Base-by-base conservation (phyloP, 2,888 invertebrate genomes). In the Apoda limacodes region DNA sequence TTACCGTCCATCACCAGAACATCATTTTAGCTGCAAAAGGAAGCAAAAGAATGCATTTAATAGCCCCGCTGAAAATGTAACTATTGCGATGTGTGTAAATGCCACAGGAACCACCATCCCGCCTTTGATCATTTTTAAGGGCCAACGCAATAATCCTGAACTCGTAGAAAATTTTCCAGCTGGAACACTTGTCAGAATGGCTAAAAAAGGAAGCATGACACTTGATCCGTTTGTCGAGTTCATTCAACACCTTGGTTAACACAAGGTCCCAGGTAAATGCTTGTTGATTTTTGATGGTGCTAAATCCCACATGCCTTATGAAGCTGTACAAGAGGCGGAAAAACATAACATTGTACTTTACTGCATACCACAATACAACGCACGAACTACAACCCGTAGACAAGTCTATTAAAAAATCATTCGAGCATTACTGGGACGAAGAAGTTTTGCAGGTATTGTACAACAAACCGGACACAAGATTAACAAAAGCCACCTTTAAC, bases 351-450 rank as follows among this genome's bases (percentile, higher is more conserved):
- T 43, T 13, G 33, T 20, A 5, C 26, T 42, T 4, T 42, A 32
- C 22, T 42, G 42, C 15, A 13, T 40, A 5, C 40, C 40, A 6
- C 7, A 42, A 37, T 14, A 42, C 41, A 9, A 39, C 41, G 2
- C 39, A 42, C 13, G 42, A 40, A 17, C 17, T 42, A 10, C 41
- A 44, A 17, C 43, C 43, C 10, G 21, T 44, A n/a, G 43, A 44
- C 22, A 44, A 43, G 29, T 32, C 36, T 6, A 25, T 25, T 19
- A 26, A 32, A 15, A 29, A 25, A 10, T 20, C 38, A 5, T 39
- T 32, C 24, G 37, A 41, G 23, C 17, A 17, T 6, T 28, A 35
- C 25, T 40, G 35, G 35, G 39, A 39, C 27, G 30, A 34, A 27
- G 41, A 38, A 22, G 29, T 41, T n/a, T 21, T 37, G 9, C 5